Base-by-base conservation (phyloP, 2,888 invertebrate genomes). In the Athalia circularis region DNA sequence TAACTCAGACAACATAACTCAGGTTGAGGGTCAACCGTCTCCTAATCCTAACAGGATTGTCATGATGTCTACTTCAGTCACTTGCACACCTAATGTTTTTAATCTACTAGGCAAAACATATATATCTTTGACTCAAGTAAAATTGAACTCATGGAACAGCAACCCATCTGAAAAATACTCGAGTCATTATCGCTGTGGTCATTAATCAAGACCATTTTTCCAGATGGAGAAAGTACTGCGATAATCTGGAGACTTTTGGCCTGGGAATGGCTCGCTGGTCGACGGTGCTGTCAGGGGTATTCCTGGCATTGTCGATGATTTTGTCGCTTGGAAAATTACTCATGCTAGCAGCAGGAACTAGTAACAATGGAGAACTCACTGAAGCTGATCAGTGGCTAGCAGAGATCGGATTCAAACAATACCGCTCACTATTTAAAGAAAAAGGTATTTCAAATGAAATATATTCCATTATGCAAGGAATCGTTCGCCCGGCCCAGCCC, bases 361-460 rank as follows among this genome's bases (percentile, higher is more conserved):
- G 86, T 79, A 88, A 83, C 80, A 87, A 92, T 86, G 93, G 93
- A 85, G 93, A 93, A 84, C 90, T 91, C 83, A 92, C 92, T 61
- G 93, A 94, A 90, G 94, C 95, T 78, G 94, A 95, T 85, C 92
- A 93, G 87, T 96, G 96, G 96, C 91, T 96, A 82, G 93, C 94
- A 79, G 94, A 95, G 87, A 95, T 95, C 88, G 93, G 94, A 82
- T 92, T 96, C 80, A 92, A 93, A 52, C 92, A 94, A 81, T 95
- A 94, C 88, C 94, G 94, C 86, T 92, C 94, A 82, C 90, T 95
- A 50, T 96, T 96, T 89, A 92, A 91, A 84, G 93, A 95, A 86
- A 93, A 94, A 91, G 96, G 96, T 96, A 90, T 92, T 67, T 50
- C n/a, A 48, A 9, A 54, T 13, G 50, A 68, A 67, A 54, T 43